Base-by-base conservation (phyloP, 37 sponge, comb jelly and placozoan species). In the Spongilla lacustris region DNA sequence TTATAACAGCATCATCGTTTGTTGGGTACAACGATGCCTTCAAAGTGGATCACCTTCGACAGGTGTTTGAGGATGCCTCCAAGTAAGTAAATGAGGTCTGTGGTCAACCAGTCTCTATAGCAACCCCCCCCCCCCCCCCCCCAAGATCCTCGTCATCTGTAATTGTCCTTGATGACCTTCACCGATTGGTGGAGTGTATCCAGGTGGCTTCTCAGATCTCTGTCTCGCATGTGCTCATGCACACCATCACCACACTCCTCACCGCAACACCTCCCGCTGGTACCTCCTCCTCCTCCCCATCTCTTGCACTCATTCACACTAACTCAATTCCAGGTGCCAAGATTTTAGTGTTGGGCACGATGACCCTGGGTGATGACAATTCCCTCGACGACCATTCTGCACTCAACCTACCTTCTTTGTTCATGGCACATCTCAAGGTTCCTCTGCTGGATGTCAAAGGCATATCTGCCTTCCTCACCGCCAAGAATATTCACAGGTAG, bases 241-340 rank as follows among this genome's bases (percentile, higher is more conserved):
- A 91, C 79, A 79, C 91, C 36, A 67, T 91, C 79, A 82, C 68
- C 88, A 91, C 91, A 9, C 91, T 91, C 68, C 83, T 91, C 41
- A 71, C 87, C 34, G 29, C 74, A 69, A 75, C 87, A 24, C 86
- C 87, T n/a, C 91, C 83, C 11, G 25, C 78, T n/a, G 86, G 86
- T 85, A 25, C 30, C 12, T 13, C 10, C 11, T 5, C 17, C 28
- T n/a, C 30, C 73, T 32, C 73, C 30, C 73, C 30, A 5, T 69
- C 25, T 22, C 28, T 27, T 28, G 70, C 28, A 9, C 70, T 5
- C 70, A n/a, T 27, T 11, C 6, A 11, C 28, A 11, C 28, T 11
- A 72, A 31, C 30, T 72, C 73, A 0, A 13, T 72, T 13, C n/a
- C 69, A 85, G 79, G 83, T 17, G 34, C 77, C n/a, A 85, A 67